Percentiles rank a stretch among this genome's conserved stretches.
Conservation (phyloP, 2,888 invertebrate species). For the Hedychridium roseum region DNA sequence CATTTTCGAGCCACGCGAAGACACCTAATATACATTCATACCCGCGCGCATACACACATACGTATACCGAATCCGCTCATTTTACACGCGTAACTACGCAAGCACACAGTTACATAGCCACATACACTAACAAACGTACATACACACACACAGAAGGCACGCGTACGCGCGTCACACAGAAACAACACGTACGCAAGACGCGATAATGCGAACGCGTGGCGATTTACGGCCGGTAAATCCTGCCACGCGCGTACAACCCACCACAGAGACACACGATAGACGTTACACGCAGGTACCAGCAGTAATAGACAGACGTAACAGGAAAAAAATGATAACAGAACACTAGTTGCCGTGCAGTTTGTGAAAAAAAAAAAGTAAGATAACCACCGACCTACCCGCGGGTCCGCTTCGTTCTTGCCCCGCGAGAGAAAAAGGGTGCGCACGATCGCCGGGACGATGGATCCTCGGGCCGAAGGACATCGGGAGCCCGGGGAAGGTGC, state of each 20-base stretch:
- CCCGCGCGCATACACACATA: conserved; percentile 10
- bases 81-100: conserved; percentile 23
- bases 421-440: conserved; percentile 42
- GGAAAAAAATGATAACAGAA: conserved; percentile 43
- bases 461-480: conserved; percentile 3
- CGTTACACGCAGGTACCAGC: conserved; percentile 35
- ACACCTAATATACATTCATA: conserved; percentile 14
- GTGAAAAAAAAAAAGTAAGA: conserved; percentile 47
- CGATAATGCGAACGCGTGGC: background rate
- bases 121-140: conserved; percentile 30
- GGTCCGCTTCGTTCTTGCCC: conserved; percentile 63
- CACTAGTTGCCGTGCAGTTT: conserved; percentile 60
- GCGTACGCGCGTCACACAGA: background rate
- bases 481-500: conserved; percentile 16
- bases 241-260: conserved; percentile 18
- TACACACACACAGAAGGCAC: conserved; percentile 16
- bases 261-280: conserved; percentile 35
- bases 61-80: conserved; percentile 17
- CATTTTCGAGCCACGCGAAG: conserved; percentile 28
- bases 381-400: conserved; percentile 63
- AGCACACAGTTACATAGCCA: conserved; percentile 9
- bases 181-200: background rate
- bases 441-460: conserved; percentile 22
- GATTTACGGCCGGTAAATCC: conserved; percentile 14
- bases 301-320: conserved; percentile 38